These are phyloP conservation scores for Drosophila picticornis DNA, from an alignment of 2,888 invertebrate species.

Conservation along the genomic window DNA sequence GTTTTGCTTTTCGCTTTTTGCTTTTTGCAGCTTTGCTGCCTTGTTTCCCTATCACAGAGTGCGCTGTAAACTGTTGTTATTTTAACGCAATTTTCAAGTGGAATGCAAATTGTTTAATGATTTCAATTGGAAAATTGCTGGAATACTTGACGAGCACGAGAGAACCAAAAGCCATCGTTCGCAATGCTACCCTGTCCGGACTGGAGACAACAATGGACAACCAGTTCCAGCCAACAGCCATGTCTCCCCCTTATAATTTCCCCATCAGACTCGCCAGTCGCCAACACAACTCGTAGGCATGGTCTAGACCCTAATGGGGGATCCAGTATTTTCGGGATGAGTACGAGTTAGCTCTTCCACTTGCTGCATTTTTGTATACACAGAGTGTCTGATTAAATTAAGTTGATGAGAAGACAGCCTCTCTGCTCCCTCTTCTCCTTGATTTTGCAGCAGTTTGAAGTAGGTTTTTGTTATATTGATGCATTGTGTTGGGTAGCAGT, in stretches of 20 bases:
- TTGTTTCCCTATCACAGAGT: conserved; percentile 37
- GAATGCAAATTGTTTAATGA: conserved; percentile 84
- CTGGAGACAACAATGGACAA: conserved; percentile 2
- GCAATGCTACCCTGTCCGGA: background rate
- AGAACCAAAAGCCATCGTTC: conserved; percentile 38
- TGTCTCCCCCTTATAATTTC: background rate
- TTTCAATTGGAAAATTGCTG: conserved; percentile 84
- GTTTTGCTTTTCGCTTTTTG: conserved; percentile 15
- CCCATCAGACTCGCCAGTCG: conserved; percentile 6
- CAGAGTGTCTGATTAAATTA: conserved; percentile 83
- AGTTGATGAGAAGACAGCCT: conserved; percentile 73
- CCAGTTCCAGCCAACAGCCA: conserved; percentile 29
- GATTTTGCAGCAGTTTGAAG: conserved; percentile 52
- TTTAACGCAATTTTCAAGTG: conserved; percentile 84
- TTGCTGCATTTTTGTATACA: conserved; percentile 76
- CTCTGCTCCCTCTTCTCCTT: background rate
- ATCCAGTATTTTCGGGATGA: conserved; percentile 7
- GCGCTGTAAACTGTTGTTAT: conserved; percentile 77
- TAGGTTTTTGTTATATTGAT: conserved; percentile 77
- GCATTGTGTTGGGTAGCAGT: conserved; percentile 64
- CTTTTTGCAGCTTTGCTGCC: conserved; percentile 18
- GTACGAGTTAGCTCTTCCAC: conserved; percentile 38
- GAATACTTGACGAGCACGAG: conserved; percentile 75
- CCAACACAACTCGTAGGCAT: conserved; percentile 64
- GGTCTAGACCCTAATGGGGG: conserved; percentile 47